These are phyloP conservation scores for Metopia argyrocephala DNA, from an alignment of 2,888 invertebrate species.

Conservation along the genomic window DNA sequence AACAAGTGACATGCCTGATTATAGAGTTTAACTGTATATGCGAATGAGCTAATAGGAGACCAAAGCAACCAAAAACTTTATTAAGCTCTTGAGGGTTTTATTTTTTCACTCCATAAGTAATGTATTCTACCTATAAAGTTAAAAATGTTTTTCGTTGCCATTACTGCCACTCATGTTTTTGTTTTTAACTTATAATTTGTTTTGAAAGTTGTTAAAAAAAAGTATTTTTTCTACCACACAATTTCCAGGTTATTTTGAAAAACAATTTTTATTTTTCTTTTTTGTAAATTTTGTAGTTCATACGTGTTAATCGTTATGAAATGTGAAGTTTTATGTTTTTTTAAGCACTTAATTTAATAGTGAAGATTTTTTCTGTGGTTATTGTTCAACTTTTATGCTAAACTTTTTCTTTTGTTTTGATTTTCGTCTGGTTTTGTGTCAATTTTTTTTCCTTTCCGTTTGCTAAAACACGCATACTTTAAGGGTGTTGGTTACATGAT, in stretches of 20 bases:
- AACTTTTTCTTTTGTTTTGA: slow-evolving; percentile 33
- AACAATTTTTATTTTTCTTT: not conserved
- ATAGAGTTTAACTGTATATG: slow-evolving; percentile 1
- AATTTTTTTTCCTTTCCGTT: not conserved
- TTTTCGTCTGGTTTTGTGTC: not conserved
- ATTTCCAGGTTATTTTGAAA: slow-evolving; percentile 24
- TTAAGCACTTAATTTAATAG: slow-evolving; percentile 60
- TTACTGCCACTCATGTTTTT: slow-evolving; percentile 33
- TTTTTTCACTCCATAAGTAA: slow-evolving; percentile 53
- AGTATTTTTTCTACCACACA: not conserved
- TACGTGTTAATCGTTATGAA: slow-evolving; percentile 62
- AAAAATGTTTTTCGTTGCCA: slow-evolving; percentile 14
- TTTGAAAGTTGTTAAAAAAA: slow-evolving; percentile 48
- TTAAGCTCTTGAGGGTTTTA: slow-evolving; percentile 57
- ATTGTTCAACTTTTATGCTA: not conserved
- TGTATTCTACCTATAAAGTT: too few relatives aligned
- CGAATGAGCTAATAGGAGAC: not conserved
- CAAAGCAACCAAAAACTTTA: slow-evolving; percentile 35
- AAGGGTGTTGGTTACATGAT: not conserved
- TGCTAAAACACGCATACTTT: not conserved
- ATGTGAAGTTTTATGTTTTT: slow-evolving; percentile 44
- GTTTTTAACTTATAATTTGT: slow-evolving; percentile 60
- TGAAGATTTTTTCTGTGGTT: slow-evolving; percentile 23
- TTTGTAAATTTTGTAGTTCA: slow-evolving; percentile 55
- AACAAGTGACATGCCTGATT: not conserved